Percentiles rank a stretch among this genome's conserved stretches.
Conservation (phyloP, 2,888 invertebrate genomes). For the Aleiodes testaceus region DNA sequence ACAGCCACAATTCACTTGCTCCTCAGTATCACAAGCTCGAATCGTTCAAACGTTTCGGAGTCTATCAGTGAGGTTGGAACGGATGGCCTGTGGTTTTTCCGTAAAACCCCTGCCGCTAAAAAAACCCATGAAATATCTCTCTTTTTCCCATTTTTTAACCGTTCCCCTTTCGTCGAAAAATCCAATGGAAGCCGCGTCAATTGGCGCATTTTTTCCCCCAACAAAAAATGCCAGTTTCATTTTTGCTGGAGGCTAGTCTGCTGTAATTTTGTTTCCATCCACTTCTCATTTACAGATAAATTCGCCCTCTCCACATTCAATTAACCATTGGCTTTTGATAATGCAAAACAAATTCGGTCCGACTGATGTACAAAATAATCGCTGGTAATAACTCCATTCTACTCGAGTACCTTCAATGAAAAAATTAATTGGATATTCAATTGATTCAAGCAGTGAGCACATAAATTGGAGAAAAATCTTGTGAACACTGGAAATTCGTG, state of each 20-base stretch:
- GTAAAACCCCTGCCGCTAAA: no score
- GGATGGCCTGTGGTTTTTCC: no score
- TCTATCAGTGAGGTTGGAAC: neutral
- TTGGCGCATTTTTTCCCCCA: neutral
- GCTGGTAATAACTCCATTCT: no score
- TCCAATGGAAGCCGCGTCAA: neutral
- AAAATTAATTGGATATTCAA: no score
- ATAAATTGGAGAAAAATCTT: neutral
- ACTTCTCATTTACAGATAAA: slow-evolving; percentile 19
- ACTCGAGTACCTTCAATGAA: no score
- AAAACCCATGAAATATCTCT: neutral
- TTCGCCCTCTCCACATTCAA: neutral
- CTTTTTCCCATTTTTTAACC: neutral
- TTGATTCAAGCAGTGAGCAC: no score
- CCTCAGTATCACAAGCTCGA: slow-evolving; percentile 8
- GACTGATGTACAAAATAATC: neutral
- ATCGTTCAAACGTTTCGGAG: slow-evolving; percentile 1
- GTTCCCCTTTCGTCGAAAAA: neutral
- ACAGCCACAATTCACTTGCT: slow-evolving; percentile 35
- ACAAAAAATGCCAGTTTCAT: neutral
- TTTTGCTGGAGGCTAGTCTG: slow-evolving; percentile 1
- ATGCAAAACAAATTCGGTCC: neutral
- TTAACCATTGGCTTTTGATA: slow-evolving; percentile 13
- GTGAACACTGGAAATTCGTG: neutral
- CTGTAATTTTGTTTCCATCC: slow-evolving; percentile 12